Conservation (phyloP, 2,797 vertebrate species). For the Platalea minor region DNA sequence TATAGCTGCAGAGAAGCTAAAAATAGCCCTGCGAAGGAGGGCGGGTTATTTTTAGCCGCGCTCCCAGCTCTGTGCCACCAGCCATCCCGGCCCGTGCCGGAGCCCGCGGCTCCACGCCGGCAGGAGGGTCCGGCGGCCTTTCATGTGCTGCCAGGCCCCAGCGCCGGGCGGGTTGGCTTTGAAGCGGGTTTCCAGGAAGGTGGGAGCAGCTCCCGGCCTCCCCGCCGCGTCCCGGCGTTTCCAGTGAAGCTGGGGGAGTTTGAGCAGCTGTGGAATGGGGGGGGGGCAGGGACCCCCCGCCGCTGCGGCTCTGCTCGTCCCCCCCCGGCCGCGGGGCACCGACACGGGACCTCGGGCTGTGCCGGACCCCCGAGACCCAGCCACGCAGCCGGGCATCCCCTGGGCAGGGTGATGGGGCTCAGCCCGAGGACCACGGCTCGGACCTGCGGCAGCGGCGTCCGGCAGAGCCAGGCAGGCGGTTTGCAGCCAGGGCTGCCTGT, state of each 20-base stretch:
- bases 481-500: not conserved
- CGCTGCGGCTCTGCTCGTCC: not conserved
- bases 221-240: fast-evolving
- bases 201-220: not conserved
- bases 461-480: not conserved
- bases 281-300: not conserved
- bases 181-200: not conserved
- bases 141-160: not conserved
- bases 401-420: fast-evolving
- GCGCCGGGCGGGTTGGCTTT: not conserved
- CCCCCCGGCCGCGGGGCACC: fast-evolving
- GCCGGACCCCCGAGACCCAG: not conserved
- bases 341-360: not conserved
- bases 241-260: not conserved
- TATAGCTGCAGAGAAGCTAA: not conserved
- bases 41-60: slow-evolving; percentile 52
- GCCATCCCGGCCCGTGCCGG: not conserved
- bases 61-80: not conserved
- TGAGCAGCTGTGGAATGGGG: not conserved
- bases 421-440: not conserved
- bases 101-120: not conserved
- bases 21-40: slow-evolving; percentile 16
- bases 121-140: not conserved
- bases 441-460: not conserved
- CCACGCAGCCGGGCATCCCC: not conserved